Percentiles rank a stretch among this genome's conserved stretches.
Evolutionary conservation across 1,140 invertebrate species (phyloP).

Genomic region (Mycetomoellerius zeteki): DNA sequence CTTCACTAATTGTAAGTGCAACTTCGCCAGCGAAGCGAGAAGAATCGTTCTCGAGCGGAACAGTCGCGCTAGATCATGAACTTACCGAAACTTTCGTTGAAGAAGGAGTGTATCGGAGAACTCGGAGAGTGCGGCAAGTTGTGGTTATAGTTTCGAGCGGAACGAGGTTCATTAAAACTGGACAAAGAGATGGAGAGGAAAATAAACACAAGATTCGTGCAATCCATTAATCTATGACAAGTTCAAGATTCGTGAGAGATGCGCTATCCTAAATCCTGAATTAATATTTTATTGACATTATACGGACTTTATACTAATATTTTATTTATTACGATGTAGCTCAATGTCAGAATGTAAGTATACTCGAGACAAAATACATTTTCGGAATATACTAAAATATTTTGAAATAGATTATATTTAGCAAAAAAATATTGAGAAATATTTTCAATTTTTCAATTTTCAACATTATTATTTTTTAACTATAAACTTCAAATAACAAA

Average conservation of each 20-base stretch:
- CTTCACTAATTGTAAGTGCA: constrained; percentile 59
- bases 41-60: constrained; percentile 54
- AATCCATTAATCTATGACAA: constrained; percentile 50
- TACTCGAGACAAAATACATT: not conserved
- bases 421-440: not conserved
- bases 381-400: not conserved
- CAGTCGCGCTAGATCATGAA: constrained; percentile 63
- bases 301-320: not conserved
- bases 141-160: constrained; percentile 61
- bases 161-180: constrained; percentile 56
- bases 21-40: constrained; percentile 55
- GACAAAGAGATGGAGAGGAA: constrained; percentile 51
- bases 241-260: constrained; percentile 22
- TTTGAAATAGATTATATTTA: not conserved
- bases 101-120: constrained; percentile 58
- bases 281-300: not conserved
- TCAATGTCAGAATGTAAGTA: not conserved
- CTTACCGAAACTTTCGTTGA: constrained; percentile 65
- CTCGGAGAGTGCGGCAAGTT: constrained; percentile 50
- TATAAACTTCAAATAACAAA: constrained; percentile 6
- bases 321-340: not conserved
- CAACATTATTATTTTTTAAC: not conserved
- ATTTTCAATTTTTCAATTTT: not conserved
- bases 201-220: constrained; percentile 40
- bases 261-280: not conserved